These are phyloP conservation scores for Cloeon dipterum DNA, from an alignment of 2,888 invertebrate genomes.

Conservation along the genomic window DNA sequence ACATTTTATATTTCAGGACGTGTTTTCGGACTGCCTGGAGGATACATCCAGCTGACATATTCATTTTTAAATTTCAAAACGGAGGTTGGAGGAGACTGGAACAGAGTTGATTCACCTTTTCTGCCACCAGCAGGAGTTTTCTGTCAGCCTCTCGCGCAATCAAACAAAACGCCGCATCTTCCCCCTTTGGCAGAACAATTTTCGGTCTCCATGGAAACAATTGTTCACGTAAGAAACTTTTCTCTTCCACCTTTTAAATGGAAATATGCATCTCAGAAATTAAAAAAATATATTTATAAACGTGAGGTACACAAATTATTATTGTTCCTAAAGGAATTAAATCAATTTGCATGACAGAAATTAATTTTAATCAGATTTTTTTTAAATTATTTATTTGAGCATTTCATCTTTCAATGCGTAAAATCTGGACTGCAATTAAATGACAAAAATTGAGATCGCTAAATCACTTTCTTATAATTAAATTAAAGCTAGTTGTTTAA, in stretches of 20 bases:
- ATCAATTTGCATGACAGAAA: no score
- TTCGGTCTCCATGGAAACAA: slow-evolving; percentile 9
- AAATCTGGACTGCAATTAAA: no score
- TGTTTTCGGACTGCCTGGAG: slow-evolving; percentile 5
- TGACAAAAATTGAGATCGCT: no score
- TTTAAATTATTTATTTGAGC: no score
- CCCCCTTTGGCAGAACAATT: slow-evolving; percentile 8
- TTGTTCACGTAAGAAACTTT: slow-evolving; percentile 7
- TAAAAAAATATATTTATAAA: background rate
- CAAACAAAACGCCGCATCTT: slow-evolving; percentile 1
- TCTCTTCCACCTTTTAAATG: background rate
- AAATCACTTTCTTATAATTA: no score
- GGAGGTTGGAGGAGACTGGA: slow-evolving; percentile 4
- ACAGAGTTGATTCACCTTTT: slow-evolving; percentile 6
- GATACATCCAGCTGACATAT: slow-evolving; percentile 5
- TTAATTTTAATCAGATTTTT: no score
- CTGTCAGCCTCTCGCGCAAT: slow-evolving; percentile 5
- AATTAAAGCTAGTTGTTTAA: no score
- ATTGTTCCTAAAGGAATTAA: no score
- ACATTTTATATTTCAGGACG: no score
- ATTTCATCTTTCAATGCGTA: no score
- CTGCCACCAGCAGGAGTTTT: slow-evolving; percentile 7
- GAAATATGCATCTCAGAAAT: background rate
- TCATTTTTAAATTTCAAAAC: slow-evolving; percentile 5
- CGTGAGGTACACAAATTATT: no score